Evolutionary conservation across 2,888 invertebrate species (phyloP).

Genomic region (Tipula confusa): DNA sequence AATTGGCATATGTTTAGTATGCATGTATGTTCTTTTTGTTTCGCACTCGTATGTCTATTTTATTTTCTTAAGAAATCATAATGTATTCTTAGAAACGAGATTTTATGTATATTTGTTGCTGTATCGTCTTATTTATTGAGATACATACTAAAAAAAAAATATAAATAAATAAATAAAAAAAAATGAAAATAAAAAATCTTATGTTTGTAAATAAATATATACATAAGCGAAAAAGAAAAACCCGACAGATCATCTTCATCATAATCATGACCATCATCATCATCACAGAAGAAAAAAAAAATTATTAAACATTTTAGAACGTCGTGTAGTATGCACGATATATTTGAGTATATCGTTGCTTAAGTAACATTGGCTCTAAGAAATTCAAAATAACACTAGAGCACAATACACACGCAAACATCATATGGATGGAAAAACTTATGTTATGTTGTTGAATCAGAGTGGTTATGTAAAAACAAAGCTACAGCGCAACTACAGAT

Average conservation of each 20-base stretch:
- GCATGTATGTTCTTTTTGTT: not conserved
- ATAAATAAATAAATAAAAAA: no score
- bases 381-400: not conserved
- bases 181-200: no score
- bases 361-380: no score
- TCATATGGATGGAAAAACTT: not conserved
- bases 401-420: no score
- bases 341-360: no score
- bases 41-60: not conserved
- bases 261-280: not conserved
- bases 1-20: not conserved
- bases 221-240: not conserved
- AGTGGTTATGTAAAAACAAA: slow-evolving; percentile 1
- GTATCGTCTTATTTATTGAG: not conserved
- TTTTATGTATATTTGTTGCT: not conserved
- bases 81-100: slow-evolving; percentile 9
- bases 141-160: no score
- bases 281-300: not conserved
- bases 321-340: not conserved
- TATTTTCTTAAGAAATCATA: not conserved
- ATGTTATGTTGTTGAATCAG: not conserved
- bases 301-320: not conserved
- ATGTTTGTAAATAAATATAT: not conserved
- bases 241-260: not conserved
- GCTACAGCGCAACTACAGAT: not conserved